Evolutionary conservation across 2,113 vertebrate genomes (phyloP), one percentile per base, ranked within the genome.

Genomic region (Nibea coibor): DNA sequence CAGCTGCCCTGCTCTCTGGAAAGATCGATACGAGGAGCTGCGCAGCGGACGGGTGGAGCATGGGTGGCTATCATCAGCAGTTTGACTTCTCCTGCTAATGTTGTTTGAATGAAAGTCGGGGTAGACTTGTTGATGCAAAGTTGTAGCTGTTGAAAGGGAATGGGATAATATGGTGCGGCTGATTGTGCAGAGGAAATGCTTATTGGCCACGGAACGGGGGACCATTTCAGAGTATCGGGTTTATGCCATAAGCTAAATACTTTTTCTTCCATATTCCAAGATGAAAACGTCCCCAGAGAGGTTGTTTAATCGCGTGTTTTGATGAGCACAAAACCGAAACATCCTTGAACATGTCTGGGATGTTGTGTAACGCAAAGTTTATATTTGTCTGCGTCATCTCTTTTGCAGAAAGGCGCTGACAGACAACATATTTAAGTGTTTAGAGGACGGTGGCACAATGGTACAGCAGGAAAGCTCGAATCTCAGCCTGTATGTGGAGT

Each of bases 51-150:
- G 15, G 69, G 47, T 43, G 59, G 63, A 80, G 74, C 10, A 16
- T n/a, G 48, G 66, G 54, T 11, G 47, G 56, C n/a, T 68, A 50
- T 72, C 53, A 72, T 70, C 77, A 54, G 87, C 75, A 71, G 24
- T 70, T 73, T 62, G 73, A 72, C 51, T 59, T 43, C 53, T 56
- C 26, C 42, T 65, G 57, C 42, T 71, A 45, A 65, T n/a, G 10
- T 22, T 42, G 39, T 58, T 77, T 51, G 42, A 75, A 56, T 56
- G 48, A 76, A 78, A 75, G 22, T 31, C 72, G 16, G 61, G 65
- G 17, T 66, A 16, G 22, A 70, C 48, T 54, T 50, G 53, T 51
- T 78, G 71, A 81, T 74, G 53, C 75, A 80, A 72, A 72, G 45
- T 47, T 7, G 24, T 10, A 26, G 26, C 22, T 62, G 50, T 17